phyloP scores from a whole-genome alignment of 2,113 vertebrate species.

The Pachycephala philippinensis region DNA sequence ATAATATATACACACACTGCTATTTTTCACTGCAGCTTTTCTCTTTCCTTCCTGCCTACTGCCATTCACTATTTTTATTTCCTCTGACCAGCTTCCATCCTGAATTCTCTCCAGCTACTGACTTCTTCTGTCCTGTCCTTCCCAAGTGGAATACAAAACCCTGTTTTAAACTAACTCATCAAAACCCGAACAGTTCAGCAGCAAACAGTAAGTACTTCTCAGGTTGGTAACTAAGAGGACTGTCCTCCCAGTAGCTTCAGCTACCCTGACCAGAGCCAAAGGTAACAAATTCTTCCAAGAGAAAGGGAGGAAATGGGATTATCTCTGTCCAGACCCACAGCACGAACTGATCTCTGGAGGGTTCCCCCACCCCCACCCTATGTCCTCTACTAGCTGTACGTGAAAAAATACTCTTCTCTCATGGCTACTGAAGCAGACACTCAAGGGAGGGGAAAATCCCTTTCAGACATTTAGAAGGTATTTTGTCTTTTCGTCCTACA shows the following conservation, averaged over 20 bases:
- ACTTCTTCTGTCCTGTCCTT: neutral
- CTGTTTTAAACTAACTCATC: neutral
- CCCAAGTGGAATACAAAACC: neutral
- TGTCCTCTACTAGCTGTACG: neutral
- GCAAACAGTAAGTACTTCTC: neutral
- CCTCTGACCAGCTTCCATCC: neutral
- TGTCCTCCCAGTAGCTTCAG: neutral
- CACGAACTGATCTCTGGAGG: neutral
- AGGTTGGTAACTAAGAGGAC: neutral
- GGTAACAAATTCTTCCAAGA: constrained; percentile 16
- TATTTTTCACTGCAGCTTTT: neutral
- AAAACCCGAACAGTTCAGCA: neutral
- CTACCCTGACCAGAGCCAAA: neutral
- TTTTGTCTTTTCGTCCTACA: neutral
- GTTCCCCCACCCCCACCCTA: neutral
- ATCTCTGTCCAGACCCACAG: neutral
- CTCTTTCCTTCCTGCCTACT: neutral
- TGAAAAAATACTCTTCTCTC: constrained; percentile 27
- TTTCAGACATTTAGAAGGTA: neutral
- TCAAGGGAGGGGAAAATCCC: constrained; percentile 1
- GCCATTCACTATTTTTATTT: neutral
- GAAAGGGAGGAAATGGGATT: constrained; percentile 39
- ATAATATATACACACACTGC: neutral
- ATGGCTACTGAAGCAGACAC: constrained; percentile 17
- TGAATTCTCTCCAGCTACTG: neutral